Evolutionary conservation across 1,140 invertebrate genomes (phyloP).

Genomic region (Drosophila sp.): DNA sequence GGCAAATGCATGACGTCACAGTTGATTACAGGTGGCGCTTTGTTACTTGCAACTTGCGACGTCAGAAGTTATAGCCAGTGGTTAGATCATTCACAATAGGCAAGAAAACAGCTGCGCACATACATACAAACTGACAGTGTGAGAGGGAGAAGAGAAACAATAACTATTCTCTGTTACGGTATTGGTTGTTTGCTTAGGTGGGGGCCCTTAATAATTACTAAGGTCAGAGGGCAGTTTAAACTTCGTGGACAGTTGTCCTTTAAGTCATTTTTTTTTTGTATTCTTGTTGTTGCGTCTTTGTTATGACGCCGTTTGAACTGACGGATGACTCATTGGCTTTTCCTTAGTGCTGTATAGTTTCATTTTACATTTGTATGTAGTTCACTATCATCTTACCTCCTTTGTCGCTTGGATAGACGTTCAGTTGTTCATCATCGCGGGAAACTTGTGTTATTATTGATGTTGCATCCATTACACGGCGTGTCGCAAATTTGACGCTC

Average conservation of each 20-base stretch:
- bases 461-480: slow-evolving; percentile 96
- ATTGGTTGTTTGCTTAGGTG: background rate
- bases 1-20: slow-evolving; percentile 62
- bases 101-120: slow-evolving; percentile 50
- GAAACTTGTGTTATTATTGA: slow-evolving; percentile 99
- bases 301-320: slow-evolving; percentile 65
- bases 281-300: slow-evolving; percentile 63
- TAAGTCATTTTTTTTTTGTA: slow-evolving; percentile 66
- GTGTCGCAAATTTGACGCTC: slow-evolving; percentile 44
- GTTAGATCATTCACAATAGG: slow-evolving; percentile 72
- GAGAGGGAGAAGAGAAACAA: slow-evolving; percentile 11
- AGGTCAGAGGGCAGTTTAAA: slow-evolving; percentile 39
- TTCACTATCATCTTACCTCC: slow-evolving; percentile 87
- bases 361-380: background rate
- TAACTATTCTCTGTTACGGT: slow-evolving; percentile 18
- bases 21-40: slow-evolving; percentile 73
- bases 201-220: slow-evolving; percentile 33
- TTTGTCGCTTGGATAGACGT: slow-evolving; percentile 95
- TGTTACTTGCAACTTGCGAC: slow-evolving; percentile 62
- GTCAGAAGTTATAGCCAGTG: slow-evolving; percentile 68
- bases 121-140: slow-evolving; percentile 10
- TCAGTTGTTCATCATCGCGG: slow-evolving; percentile 97
- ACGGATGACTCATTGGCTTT: slow-evolving; percentile 64
- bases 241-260: slow-evolving; percentile 48
- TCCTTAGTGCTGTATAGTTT: slow-evolving; percentile 18